phyloP scores from a whole-genome alignment of 2,888 invertebrate genomes.

The Acanthosepion esculentum region DNA sequence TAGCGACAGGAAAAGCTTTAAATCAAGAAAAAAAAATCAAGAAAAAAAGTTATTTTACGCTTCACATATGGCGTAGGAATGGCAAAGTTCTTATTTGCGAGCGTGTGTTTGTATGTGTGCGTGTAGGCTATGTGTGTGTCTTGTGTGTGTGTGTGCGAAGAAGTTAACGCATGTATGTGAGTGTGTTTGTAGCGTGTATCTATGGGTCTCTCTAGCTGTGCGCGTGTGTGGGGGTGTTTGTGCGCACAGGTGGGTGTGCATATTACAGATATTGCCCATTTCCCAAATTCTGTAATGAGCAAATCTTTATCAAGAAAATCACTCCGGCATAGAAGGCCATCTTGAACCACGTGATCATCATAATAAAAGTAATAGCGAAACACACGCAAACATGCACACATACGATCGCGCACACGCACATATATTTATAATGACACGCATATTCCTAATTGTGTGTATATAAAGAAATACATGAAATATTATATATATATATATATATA shows the following conservation, averaged over 20 bases:
- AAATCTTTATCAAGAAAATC: no score
- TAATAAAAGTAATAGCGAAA: background rate
- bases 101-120: background rate
- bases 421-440: no score
- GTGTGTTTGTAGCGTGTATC: background rate
- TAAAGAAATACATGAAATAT: no score
- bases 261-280: background rate
- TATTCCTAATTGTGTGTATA: background rate
- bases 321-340: no score
- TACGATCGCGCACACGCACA: background rate
- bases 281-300: no score
- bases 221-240: background rate
- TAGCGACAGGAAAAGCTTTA: no score
- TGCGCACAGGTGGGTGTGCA: background rate
- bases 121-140: background rate
- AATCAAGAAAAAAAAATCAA: no score
- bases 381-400: background rate
- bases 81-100: background rate
- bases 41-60: no score
- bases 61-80: no score
- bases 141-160: background rate
- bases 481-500: background rate
- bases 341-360: no score
- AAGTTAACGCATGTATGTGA: background rate
- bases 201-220: background rate